These are phyloP conservation scores for Saxidomus purpurata DNA, from an alignment of 1,140 invertebrate species.

Conservation along the genomic window DNA sequence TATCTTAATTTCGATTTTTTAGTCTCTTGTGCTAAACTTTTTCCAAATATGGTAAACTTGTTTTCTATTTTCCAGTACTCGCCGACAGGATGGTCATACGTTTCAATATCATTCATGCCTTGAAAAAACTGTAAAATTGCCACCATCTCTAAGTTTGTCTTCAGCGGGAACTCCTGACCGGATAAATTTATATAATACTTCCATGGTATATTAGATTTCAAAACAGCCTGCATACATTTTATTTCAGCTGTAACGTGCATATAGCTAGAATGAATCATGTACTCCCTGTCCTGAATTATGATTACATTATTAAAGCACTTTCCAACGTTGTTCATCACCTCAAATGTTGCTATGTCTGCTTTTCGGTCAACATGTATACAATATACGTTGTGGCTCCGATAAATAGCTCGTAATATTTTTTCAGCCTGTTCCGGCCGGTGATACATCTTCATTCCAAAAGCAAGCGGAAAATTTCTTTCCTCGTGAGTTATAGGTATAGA, in stretches of 20 bases:
- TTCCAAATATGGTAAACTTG: constrained; percentile 9
- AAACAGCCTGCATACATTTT: constrained; percentile 69
- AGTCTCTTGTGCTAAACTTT: constrained; percentile 28
- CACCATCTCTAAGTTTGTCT: constrained; percentile 78
- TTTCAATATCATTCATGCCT: constrained; percentile 75
- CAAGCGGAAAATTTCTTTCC: constrained; percentile 79
- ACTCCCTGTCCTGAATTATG: constrained; percentile 64
- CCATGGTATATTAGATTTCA: constrained; percentile 68
- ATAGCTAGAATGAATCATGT: constrained; percentile 72
- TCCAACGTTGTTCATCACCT: constrained; percentile 72
- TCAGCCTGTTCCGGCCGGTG: constrained; percentile 78
- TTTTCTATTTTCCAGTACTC: constrained; percentile 64
- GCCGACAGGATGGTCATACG: constrained; percentile 46
- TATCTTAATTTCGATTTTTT: constrained; percentile 49
- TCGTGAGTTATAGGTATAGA: constrained; percentile 55
- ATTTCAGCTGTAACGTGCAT: constrained; percentile 71
- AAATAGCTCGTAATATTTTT: constrained; percentile 82
- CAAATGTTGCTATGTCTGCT: constrained; percentile 60
- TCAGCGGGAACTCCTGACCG: constrained; percentile 77
- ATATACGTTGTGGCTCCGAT: constrained; percentile 85
- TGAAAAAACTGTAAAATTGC: constrained; percentile 68
- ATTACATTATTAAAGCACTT: constrained; percentile 79
- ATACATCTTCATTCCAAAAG: constrained; percentile 81
- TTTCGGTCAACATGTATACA: constrained; percentile 85
- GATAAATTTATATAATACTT: constrained; percentile 80